Base-by-base conservation (phyloP, 2,113 vertebrate species). In the Myotis lucifugus region DNA sequence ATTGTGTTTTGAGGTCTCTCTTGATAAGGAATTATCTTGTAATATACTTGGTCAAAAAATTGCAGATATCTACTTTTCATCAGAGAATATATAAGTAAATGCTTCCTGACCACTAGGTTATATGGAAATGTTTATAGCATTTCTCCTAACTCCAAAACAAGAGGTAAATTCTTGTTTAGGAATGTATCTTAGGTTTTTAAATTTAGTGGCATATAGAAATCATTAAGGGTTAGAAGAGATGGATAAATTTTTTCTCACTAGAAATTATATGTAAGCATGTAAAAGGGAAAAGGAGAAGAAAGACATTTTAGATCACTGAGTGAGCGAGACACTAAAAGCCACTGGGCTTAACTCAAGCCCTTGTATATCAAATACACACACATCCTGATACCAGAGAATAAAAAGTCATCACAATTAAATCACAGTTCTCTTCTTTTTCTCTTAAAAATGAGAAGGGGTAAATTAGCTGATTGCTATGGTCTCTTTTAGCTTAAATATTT, bases 11-110 rank as follows among this genome's bases (percentile, higher is more conserved):
- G 8, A 93, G 61, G 25, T 76, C 14, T 74, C 23, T 77, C 59
- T 29, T 83, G 34, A 67, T 76, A 85, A 93, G 82, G 19, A 94
- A 85, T 34, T 73, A 48, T 85, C 82, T 85, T 95, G 46, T 77
- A 64, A 34, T 46, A 46, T 37, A 50, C 17, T 64, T 88, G 40
- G 25, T 29, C 37, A 64, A 50, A 78, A 88, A 64, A 23, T 52
- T 59, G 0, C 34, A 74, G 64, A 85, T 17, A 46, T 64, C 9
- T 12, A 46, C 4, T 85, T 92, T 90, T 37, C 27, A 66, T 79
- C 50, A 46, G 18, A 52, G 69, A 85, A 72, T 21, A 32, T 76
- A 3, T 73, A 54, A 37, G 13, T 84, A 69, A 52, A 7, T 12
- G 23, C 21, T 74, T 93, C 79, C 52, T 21, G n/a, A 23, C 32